Base-by-base conservation (phyloP, 2,888 invertebrate species). In the Marronus borbonicus region DNA sequence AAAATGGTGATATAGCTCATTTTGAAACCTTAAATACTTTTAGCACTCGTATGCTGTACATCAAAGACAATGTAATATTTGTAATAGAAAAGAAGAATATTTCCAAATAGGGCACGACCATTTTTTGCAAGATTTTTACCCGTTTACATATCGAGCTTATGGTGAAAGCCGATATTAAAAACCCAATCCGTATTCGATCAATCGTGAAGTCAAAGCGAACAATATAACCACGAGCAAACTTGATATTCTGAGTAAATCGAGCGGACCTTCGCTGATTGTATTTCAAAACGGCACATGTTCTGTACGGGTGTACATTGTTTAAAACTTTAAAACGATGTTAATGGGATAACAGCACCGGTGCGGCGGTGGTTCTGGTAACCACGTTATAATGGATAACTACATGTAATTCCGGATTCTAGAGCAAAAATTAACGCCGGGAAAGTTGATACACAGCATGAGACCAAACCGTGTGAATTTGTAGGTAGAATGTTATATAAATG, bases 351-450 rank as follows among this genome's bases (percentile, higher is more conserved):
- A 10, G 39, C 17, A 31, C 31, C 31, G 31, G 66, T 20, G 39
- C 31, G 31, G 49, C 39, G 39, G 70, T 44, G 31, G 69, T 58
- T 17, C 58, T 36, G 31, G 70, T 58, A 58, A 58, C 17, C 36
- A 58, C 55, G 4, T n/a, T 36, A 39, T 70, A 58, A 70, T 70
- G 70, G 17, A 58, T 58, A 58, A 36, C 36, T 58, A 39, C 50
- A 70, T 58, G 86, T 88, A 88, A 88, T 87, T 88, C 86, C 87
- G 81, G 80, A 84, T 83, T 86, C 58, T 70, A 58, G 84, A 86
- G 86, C 88, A 88, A 88, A 88, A 88, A 88, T 87, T 88, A 88
- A 88, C 86, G 88, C 88, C 87, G 86, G 88, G 88, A 88, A 88
- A 87, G 86, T 86, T 85, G 86, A 36, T 85, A 86, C 84, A 86